Percentiles rank a stretch among this genome's conserved stretches.
Conservation (phyloP, 1,140 invertebrate species). For the Camponotus pennsylvanicus region DNA sequence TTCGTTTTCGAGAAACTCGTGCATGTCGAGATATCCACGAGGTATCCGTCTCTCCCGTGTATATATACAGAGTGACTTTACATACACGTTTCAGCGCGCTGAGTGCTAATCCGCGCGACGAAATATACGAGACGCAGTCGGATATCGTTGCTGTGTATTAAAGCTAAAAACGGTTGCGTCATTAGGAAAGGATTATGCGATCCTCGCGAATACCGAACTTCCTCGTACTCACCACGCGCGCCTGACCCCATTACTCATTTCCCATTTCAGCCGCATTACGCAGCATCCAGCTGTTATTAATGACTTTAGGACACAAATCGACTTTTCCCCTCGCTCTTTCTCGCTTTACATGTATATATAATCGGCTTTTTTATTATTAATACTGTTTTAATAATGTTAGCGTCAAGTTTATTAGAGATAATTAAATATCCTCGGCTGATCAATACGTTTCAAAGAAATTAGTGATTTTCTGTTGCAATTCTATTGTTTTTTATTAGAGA, state of each 20-base stretch:
- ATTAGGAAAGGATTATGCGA: conserved; percentile 78
- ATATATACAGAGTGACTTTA: neutral
- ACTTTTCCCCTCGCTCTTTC: neutral
- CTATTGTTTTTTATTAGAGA: conserved; percentile 14
- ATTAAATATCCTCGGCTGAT: neutral
- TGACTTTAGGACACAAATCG: conserved; percentile 64
- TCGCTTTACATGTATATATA: neutral
- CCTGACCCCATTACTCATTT: conserved; percentile 75
- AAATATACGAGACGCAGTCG: conserved; percentile 31
- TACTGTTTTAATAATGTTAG: conserved; percentile 2
- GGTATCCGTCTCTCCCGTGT: neutral
- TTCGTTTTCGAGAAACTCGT: neutral
- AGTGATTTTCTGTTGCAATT: neutral
- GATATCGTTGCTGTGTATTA: conserved; percentile 66
- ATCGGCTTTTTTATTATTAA: conserved; percentile 44
- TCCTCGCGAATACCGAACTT: conserved; percentile 68
- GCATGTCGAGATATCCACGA: neutral
- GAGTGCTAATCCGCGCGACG: conserved; percentile 60
- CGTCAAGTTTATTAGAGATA: neutral
- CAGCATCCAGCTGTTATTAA: conserved; percentile 71
- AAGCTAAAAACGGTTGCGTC: conserved; percentile 76
- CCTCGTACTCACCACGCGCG: conserved; percentile 30
- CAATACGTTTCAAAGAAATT: neutral
- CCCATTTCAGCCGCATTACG: conserved; percentile 70
- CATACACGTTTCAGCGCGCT: conserved; percentile 27